Evolutionary conservation across 2,797 vertebrate genomes (phyloP).

Genomic region (Adrianichthys oophorus): DNA sequence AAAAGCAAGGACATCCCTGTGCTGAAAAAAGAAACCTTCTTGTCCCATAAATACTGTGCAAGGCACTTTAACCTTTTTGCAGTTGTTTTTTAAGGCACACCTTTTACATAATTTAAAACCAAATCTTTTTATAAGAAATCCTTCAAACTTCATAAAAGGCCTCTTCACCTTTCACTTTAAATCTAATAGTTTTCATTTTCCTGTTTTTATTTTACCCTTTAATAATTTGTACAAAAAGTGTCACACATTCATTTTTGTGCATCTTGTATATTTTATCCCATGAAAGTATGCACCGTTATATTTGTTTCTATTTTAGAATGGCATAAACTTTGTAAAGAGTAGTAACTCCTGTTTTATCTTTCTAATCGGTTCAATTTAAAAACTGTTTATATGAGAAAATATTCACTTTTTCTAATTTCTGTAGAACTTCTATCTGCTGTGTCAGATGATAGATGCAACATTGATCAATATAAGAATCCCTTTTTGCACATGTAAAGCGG

Average conservation of each 20-base stretch:
- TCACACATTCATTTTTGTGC: conserved; percentile 20
- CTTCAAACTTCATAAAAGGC: conserved; percentile 49
- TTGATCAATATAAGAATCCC: no score
- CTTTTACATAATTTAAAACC: conserved; percentile 56
- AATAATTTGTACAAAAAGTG: conserved; percentile 42
- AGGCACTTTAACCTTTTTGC: conserved; percentile 10
- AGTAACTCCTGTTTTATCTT: no score
- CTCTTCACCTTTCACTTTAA: conserved; percentile 56
- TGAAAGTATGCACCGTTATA: no score
- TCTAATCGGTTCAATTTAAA: no score
- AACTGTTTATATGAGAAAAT: no score
- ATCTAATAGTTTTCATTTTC: conserved; percentile 59
- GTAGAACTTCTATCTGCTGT: no score
- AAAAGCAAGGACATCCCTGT: conserved; percentile 1
- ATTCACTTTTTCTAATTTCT: no score
- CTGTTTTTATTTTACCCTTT: conserved; percentile 36
- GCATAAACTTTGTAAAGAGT: no score
- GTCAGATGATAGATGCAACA: no score
- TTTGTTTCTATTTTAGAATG: no score
- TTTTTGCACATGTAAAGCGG: no score
- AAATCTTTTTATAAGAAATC: conserved; percentile 32
- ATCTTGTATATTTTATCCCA: conserved; percentile 6
- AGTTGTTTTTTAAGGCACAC: conserved; percentile 6
- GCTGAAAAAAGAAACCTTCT: not conserved
- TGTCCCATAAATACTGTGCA: conserved; percentile 11